Conservation (phyloP, 2,797 vertebrate species). For the Antrozous pallidus region DNA sequence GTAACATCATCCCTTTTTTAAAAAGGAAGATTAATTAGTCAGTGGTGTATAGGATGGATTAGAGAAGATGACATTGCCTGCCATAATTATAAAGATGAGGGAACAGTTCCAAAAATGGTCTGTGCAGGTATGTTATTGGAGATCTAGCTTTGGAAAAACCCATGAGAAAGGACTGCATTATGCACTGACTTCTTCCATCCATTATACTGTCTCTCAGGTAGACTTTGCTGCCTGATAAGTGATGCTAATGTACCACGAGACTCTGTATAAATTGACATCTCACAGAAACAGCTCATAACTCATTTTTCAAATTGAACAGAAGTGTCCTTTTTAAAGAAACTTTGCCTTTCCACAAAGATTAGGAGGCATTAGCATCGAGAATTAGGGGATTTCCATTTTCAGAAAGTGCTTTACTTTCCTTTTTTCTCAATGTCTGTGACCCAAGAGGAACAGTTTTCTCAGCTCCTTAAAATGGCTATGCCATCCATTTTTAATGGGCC, state of each 20-base stretch:
- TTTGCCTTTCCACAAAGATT: constrained; percentile 1
- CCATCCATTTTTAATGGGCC: constrained; percentile 23
- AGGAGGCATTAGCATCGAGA: not conserved
- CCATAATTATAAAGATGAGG: not conserved
- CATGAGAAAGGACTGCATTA: constrained; percentile 10
- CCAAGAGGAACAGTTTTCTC: not conserved
- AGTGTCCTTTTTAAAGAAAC: constrained; percentile 22
- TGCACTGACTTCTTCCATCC: not conserved
- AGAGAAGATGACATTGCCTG: not conserved
- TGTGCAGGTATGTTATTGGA: not conserved
- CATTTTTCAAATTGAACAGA: constrained; percentile 41
- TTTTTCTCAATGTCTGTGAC: not conserved
- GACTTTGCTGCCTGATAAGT: constrained; percentile 1
- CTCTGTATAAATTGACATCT: constrained; percentile 12
- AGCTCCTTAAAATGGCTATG: not conserved
- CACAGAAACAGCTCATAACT: not conserved
- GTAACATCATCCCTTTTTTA: not conserved
- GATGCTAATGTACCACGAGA: not conserved
- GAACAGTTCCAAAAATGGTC: constrained; percentile 20
- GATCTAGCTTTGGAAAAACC: not conserved
- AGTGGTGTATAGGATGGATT: not conserved
- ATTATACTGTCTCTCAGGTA: not conserved
- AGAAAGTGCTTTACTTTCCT: not conserved
- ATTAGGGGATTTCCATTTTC: constrained; percentile 13
- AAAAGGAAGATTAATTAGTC: constrained; percentile 20